phyloP scores from a whole-genome alignment of 2,113 vertebrate species.

The Empidonax traillii region DNA sequence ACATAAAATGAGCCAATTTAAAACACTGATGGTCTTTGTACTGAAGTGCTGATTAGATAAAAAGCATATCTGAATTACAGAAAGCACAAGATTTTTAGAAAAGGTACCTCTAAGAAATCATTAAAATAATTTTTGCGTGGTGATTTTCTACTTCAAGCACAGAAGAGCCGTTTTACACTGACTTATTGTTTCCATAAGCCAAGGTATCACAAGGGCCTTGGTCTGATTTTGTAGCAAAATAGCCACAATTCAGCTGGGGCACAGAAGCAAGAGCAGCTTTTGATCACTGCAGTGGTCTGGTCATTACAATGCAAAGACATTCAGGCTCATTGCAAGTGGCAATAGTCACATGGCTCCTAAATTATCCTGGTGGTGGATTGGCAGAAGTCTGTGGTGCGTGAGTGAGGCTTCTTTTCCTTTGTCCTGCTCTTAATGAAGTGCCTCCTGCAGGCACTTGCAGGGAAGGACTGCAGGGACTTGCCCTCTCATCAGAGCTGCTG shows the following conservation, averaged over 20 bases:
- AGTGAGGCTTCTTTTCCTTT: not conserved
- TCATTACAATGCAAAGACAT: not conserved
- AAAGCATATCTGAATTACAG: not conserved
- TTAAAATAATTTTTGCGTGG: not conserved
- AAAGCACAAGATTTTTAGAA: not conserved
- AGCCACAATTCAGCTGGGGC: not conserved
- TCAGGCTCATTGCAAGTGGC: not conserved
- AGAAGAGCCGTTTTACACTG: not conserved
- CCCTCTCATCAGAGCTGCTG: not conserved
- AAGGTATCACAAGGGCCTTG: not conserved
- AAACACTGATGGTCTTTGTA: slow-evolving; percentile 19
- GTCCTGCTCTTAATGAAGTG: accelerated
- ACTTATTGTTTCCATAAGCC: not conserved
- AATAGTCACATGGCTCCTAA: accelerated
- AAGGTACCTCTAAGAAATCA: not conserved
- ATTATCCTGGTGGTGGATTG: not conserved
- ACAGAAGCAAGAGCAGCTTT: not conserved
- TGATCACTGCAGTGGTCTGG: not conserved
- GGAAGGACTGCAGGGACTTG: too few species aligned
- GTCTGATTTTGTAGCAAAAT: not conserved
- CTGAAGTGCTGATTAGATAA: slow-evolving; percentile 25
- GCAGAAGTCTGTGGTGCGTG: accelerated
- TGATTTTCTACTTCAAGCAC: not conserved
- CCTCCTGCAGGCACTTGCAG: not conserved
- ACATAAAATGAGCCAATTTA: slow-evolving; percentile 47